Base-by-base conservation (phyloP, 2,888 invertebrate genomes). In the Apoda limacodes region DNA sequence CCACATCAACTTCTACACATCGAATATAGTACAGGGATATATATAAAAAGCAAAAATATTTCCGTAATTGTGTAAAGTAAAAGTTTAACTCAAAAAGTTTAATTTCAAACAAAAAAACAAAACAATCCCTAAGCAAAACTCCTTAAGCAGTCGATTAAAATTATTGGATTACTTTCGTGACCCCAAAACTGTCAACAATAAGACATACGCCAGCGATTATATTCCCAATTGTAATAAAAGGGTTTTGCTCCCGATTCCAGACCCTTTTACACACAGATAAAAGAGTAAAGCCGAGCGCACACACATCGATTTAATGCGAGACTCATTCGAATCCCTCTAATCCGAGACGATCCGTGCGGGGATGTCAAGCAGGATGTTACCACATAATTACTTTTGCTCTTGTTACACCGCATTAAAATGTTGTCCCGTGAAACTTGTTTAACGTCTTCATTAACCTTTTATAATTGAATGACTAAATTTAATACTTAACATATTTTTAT, bases 241-340 rank as follows among this genome's bases (percentile, higher is more conserved):
- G 66, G 66, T 70, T 66, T 63, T 63, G 59, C 63, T 60, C 53
- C 59, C 63, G 65, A 67, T 65, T 67, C 67, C n/a, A n/a, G n/a
- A n/a, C n/a, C n/a, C n/a, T n/a, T n/a, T n/a, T 72, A 70, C 65
- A 70, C 64, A 63, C 60, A 61, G 61, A 72, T 72, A 69, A 76
- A 68, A 62, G 66, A 66, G 66, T 64, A 58, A 61, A 65, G 60
- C 54, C 52, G 57, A 67, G 61, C 63, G n/a, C 60, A 58, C 69
- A 69, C 69, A 65, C 70, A 72, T 76, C 68, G 75, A 71, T 75
- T 71, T 78, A 74, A 74, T 71, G 69, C 67, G 52, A 46, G 48
- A 64, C 56, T 58, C 64, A 57, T 53, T 55, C 52, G 60, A 60
- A 74, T 66, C 67, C 66, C 55, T 64, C 52, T 74, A 71, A 78